Conservation (phyloP, 2,797 vertebrate genomes). For the Poeciliopsis gracilis region DNA sequence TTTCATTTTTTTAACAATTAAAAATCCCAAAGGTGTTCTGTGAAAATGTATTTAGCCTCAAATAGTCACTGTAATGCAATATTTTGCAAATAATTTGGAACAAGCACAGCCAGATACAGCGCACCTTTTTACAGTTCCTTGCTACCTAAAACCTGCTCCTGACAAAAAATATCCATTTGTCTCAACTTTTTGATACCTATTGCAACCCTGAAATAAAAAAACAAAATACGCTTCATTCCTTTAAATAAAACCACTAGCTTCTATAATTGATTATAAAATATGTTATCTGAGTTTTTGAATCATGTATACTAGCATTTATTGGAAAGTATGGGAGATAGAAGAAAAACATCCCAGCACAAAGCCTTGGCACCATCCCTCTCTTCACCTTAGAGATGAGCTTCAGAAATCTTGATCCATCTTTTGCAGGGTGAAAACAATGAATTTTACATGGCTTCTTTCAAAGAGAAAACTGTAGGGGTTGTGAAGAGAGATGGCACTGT, state of each 20-base stretch:
- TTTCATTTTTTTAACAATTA: neutral
- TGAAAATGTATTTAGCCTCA: neutral
- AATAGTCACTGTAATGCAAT: neutral
- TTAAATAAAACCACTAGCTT: neutral
- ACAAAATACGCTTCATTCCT: neutral
- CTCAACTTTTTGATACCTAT: neutral
- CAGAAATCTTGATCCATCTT: conserved; percentile 52
- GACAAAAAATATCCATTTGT: neutral
- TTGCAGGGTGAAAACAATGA: conserved; percentile 59
- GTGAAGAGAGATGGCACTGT: conserved; percentile 50
- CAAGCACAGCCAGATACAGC: neutral
- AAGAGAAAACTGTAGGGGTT: conserved; percentile 70
- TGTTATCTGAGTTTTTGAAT: conserved; percentile 41
- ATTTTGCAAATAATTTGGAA: neutral
- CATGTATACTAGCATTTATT: conserved; percentile 34
- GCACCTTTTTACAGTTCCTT: neutral
- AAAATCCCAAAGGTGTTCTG: neutral
- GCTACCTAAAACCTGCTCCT: neutral
- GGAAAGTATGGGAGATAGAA: neutral
- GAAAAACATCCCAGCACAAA: conserved; percentile 24
- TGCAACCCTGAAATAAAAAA: neutral
- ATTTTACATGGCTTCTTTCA: conserved; percentile 70
- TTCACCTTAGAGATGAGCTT: conserved; percentile 28
- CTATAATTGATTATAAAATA: conserved; percentile 46
- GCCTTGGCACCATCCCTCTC: conserved; percentile 19